These are phyloP conservation scores for Punctoribates punctum DNA, from an alignment of 2,888 invertebrate species.

Conservation along the genomic window DNA sequence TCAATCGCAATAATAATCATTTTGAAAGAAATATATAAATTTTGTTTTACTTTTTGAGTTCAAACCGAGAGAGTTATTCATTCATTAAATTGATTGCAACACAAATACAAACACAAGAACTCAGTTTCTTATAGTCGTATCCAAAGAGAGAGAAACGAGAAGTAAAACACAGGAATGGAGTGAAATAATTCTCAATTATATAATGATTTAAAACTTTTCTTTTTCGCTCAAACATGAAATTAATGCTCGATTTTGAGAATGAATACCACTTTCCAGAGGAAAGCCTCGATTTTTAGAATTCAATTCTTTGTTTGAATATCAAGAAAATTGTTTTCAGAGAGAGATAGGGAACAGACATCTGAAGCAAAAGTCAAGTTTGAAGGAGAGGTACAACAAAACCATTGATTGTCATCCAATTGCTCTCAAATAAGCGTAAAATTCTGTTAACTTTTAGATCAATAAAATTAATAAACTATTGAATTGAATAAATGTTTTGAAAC, in stretches of 20 bases:
- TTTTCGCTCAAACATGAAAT: constrained; percentile 12
- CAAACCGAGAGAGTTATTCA: background rate
- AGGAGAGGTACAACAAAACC: background rate
- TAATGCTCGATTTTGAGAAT: background rate
- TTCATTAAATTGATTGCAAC: constrained; percentile 15
- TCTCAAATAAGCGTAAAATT: background rate
- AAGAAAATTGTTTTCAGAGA: background rate
- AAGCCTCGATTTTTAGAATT: background rate
- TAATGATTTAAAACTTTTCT: constrained; percentile 13
- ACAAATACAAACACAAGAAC: background rate
- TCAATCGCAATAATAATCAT: too few species aligned
- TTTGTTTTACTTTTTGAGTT: background rate
- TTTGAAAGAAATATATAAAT: too few species aligned
- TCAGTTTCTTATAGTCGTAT: too few species aligned
- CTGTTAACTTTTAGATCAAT: background rate
- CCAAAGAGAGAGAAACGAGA: constrained; percentile 15
- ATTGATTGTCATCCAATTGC: constrained; percentile 3
- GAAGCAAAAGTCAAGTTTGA: background rate
- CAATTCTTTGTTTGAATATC: background rate
- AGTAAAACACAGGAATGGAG: background rate
- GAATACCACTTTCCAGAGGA: background rate
- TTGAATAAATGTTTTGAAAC: too few species aligned
- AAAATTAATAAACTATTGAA: too few species aligned
- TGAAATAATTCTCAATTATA: background rate
- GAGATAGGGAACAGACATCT: background rate